Percentiles rank a stretch among this genome's conserved stretches.
Conservation (phyloP, 2,113 vertebrate genomes). For the Conger conger region DNA sequence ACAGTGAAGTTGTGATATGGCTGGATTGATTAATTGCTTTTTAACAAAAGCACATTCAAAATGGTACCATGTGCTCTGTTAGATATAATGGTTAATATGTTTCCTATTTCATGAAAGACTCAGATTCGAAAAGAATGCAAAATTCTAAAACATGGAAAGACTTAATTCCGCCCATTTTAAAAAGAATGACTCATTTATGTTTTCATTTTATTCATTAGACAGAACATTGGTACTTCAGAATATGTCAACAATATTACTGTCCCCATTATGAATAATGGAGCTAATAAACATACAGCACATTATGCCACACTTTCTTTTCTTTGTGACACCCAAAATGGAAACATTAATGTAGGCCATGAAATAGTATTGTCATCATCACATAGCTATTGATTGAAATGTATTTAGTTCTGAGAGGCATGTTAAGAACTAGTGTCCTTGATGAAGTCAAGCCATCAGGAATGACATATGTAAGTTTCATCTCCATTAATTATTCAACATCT, state of each 20-base stretch:
- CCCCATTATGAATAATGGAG: background rate
- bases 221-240: background rate
- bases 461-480: background rate
- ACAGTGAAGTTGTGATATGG: too few species aligned
- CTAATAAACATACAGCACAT: background rate
- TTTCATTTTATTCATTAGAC: too few species aligned
- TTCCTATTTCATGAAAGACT: too few species aligned
- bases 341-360: background rate
- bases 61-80: background rate
- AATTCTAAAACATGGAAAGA: too few species aligned
- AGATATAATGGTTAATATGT: too few species aligned
- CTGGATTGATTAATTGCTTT: background rate
- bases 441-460: conserved; percentile 26
- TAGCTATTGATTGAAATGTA: background rate
- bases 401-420: background rate
- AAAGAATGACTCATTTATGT: too few species aligned
- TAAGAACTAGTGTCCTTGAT: conserved; percentile 26
- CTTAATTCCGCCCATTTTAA: too few species aligned
- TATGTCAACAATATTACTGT: background rate
- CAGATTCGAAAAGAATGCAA: too few species aligned
- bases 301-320: background rate
- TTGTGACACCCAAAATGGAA: background rate
- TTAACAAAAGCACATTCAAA: too few species aligned
- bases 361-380: background rate
- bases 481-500: background rate